Base-by-base conservation (phyloP, 1,140 invertebrate genomes). In the Drosophila truncata region DNA sequence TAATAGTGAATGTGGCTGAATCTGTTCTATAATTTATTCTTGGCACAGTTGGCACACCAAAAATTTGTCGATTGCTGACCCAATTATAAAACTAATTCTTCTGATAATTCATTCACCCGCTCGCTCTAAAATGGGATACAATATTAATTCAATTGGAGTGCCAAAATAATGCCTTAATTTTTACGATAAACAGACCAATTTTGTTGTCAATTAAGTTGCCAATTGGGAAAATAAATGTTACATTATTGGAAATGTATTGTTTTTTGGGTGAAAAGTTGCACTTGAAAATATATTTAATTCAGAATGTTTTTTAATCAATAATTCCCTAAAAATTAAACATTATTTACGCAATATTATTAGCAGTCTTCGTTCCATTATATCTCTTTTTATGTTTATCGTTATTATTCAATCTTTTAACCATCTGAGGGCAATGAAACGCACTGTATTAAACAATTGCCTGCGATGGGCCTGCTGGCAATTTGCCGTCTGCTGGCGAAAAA, bases 361-460 rank as follows among this genome's bases (percentile, higher is more conserved):
- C 23, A 25, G 25, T 0, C 31, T 23, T 23, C 52, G 37, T 62
- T 62, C 25, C 25, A 64, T 64, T 64, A 60, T 41, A 16, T 23
- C 11, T 31, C 55, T 8, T 64, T 64, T 61, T 61, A 42, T 50
- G 25, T 44, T 67, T 55, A 62, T 67, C n/a, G 66, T 49, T 70
- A 41, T 69, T 44, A 55, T 70, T 67, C 62, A 70, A 70, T 70
- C 47, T 44, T 54, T 67, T 44, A 52, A 33, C 63, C 63, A 67
- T 67, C 66, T 25, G 27, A 54, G 66, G 52, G 47, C 31, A 46
- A 70, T 70, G 66, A 69, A 70, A 67, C 66, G 47, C 29, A 70
- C 64, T 67, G 64, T 70, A 67, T 54, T 67, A 67, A 67, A 66
- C 66, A 67, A 66, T 70, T 70, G 66, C 62, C 62, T 50, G 47